Conservation (phyloP, 2,797 vertebrate species). For the Protonibea diacanthus region DNA sequence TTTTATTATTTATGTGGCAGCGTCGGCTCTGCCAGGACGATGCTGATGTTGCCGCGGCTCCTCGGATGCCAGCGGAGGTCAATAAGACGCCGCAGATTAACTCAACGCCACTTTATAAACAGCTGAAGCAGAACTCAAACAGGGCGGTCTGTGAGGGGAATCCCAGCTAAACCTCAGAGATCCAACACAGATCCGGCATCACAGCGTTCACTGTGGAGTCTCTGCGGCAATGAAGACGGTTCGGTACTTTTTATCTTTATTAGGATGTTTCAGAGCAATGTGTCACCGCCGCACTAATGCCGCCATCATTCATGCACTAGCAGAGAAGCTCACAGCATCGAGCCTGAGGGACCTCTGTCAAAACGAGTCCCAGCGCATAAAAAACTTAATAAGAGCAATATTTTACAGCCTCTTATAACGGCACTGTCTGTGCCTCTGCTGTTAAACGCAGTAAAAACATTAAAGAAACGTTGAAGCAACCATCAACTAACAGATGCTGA, state of each 20-base stretch:
- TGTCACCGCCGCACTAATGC: slow-evolving; percentile 54
- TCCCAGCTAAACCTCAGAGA: slow-evolving; percentile 44
- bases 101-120: slow-evolving; percentile 42
- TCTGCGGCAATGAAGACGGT: slow-evolving; percentile 62
- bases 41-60: slow-evolving; percentile 31
- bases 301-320: slow-evolving; percentile 63
- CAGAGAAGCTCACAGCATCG: slow-evolving; percentile 44
- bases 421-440: slow-evolving; percentile 33
- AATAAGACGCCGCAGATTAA: slow-evolving; percentile 32
- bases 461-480: no score
- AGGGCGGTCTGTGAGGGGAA: not conserved
- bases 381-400: slow-evolving; percentile 56
- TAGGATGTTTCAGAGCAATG: slow-evolving; percentile 55
- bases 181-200: slow-evolving; percentile 31
- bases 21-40: slow-evolving; percentile 13
- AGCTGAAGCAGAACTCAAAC: slow-evolving; percentile 29
- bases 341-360: slow-evolving; percentile 60
- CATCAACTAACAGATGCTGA: no score
- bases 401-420: slow-evolving; percentile 51
- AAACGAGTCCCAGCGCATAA: slow-evolving; percentile 33
- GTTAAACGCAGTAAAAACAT: slow-evolving; percentile 7
- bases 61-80: slow-evolving; percentile 29
- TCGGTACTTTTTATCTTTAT: slow-evolving; percentile 69
- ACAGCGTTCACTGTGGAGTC: slow-evolving; percentile 47
- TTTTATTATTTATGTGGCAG: slow-evolving; percentile 47